phyloP scores from a whole-genome alignment of 2,888 invertebrate species.

The Drosophila multiciliata region DNA sequence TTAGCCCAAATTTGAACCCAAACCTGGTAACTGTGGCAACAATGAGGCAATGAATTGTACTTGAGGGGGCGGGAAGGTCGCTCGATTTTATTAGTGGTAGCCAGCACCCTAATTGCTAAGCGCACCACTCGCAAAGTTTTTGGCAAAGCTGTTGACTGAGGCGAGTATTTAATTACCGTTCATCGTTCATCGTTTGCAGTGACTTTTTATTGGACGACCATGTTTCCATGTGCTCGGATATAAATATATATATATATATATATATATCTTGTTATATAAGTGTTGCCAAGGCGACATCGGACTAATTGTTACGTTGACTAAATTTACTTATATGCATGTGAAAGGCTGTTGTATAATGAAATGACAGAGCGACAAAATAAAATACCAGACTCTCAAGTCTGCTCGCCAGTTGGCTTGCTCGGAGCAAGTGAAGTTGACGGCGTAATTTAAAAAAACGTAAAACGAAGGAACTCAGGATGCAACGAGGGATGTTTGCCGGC shows the following conservation, averaged over 20 bases:
- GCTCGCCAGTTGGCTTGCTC: slow-evolving; percentile 7
- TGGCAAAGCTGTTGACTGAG: slow-evolving; percentile 28
- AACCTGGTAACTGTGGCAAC: slow-evolving; percentile 43
- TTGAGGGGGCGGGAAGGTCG: slow-evolving; percentile 11
- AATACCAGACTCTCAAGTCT: slow-evolving; percentile 12
- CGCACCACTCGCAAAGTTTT: slow-evolving; percentile 54
- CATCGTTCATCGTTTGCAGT: slow-evolving; percentile 25
- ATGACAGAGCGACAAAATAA: slow-evolving; percentile 5
- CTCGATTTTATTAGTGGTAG: slow-evolving; percentile 64
- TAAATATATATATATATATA: slow-evolving; percentile 8
- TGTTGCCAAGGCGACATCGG: slow-evolving; percentile 57
- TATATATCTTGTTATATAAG: slow-evolving; percentile 49
- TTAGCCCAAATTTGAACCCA: slow-evolving; percentile 11
- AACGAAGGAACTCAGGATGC: slow-evolving; percentile 33
- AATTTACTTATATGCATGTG: slow-evolving; percentile 49
- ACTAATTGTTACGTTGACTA: slow-evolving; percentile 71
- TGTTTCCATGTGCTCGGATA: slow-evolving; percentile 33
- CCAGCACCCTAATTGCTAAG: slow-evolving; percentile 69
- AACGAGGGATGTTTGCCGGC: slow-evolving; percentile 31
- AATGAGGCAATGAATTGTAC: slow-evolving; percentile 6
- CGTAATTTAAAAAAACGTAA: slow-evolving; percentile 50
- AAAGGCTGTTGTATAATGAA: slow-evolving; percentile 39
- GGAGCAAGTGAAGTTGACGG: slow-evolving; percentile 43
- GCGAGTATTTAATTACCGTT: slow-evolving; percentile 72
- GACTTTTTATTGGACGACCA: slow-evolving; percentile 42